These are phyloP conservation scores for Nothobranchius kuhntae DNA, from an alignment of 2,113 vertebrate species.

Conservation along the genomic window DNA sequence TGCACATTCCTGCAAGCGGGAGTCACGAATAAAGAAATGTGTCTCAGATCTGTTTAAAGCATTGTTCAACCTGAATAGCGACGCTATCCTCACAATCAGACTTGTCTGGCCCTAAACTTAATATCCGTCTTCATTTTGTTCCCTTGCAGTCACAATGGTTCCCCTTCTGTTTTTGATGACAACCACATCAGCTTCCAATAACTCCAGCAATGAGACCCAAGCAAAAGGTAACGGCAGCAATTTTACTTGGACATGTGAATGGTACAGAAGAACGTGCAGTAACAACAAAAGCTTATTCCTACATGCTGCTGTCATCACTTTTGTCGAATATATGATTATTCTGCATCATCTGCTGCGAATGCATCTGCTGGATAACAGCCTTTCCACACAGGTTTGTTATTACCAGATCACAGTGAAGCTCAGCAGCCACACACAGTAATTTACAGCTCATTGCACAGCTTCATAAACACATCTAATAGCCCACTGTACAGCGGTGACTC, in stretches of 20 bases:
- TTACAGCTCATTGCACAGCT: constrained; percentile 53
- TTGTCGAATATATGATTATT: constrained; percentile 40
- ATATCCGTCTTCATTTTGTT: constrained; percentile 62
- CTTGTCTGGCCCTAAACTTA: constrained; percentile 56
- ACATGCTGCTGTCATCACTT: constrained; percentile 35
- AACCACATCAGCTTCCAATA: constrained; percentile 50
- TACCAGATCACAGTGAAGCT: constrained; percentile 52
- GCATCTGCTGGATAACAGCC: constrained; percentile 50
- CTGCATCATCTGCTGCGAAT: constrained; percentile 18
- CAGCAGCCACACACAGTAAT: constrained; percentile 46
- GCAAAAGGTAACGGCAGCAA: constrained; percentile 53
- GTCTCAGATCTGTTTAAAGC: constrained; percentile 50
- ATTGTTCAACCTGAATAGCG: constrained; percentile 48
- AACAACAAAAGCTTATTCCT: constrained; percentile 11
- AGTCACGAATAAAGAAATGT: constrained; percentile 50
- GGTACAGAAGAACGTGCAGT: constrained; percentile 9
- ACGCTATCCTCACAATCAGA: constrained; percentile 25
- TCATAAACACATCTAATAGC: constrained; percentile 41
- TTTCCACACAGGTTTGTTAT: constrained; percentile 51
- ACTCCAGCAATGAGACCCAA: constrained; percentile 42
- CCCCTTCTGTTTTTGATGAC: constrained; percentile 74
- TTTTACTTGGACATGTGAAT: constrained; percentile 30
- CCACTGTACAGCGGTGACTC: constrained; percentile 22
- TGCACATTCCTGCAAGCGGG: constrained; percentile 60
- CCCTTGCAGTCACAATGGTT: constrained; percentile 79